Base-by-base conservation (phyloP, 1,140 invertebrate genomes). In the Melanaphis sacchari region DNA sequence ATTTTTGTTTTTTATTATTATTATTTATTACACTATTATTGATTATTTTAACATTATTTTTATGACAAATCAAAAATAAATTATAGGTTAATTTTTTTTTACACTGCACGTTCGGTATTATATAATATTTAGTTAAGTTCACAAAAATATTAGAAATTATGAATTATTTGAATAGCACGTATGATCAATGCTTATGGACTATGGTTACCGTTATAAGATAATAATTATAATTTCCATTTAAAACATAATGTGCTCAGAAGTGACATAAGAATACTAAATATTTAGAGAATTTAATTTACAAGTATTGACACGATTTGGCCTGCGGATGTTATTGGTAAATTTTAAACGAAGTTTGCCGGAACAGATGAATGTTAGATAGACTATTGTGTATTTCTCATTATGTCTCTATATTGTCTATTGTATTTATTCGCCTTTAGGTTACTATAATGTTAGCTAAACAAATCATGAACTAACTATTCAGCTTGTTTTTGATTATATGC, bases 241-340 rank as follows among this genome's bases (percentile, higher is more conserved):
- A 84, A 84, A 84, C 38, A 84, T 84, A 40, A 26, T 38, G 40
- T 84, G 82, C 22, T 40, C 40, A 40, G 82, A 26, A 38, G 22
- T 84, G 82, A 84, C 40, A 84, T 84, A 41, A 84, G 82, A 84
- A 84, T 84, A 84, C 22, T 84, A 84, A 88, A 49, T 46, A 88
- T 88, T 88, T 88, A 88, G n/a, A 88, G 85, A 49, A 88, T 88
- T 88, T 15, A 46, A 88, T 88, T 88, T 88, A 88, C 85, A 36
- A 88, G 85, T 88, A 88, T 36, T n/a, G 85, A 46, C 41, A 46
- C 85, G 43, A 46, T 46, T 88, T 36, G 18, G 41, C 43, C 85
- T 88, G 85, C 43, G 85, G 85, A 88, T 88, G n/a, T 46, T 46
- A 88, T 88, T 88, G 85, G 31, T 49, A 88, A n/a, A 46, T 88